phyloP scores from a whole-genome alignment of 2,797 vertebrate species.

The Sphaeramia orbicularis region DNA sequence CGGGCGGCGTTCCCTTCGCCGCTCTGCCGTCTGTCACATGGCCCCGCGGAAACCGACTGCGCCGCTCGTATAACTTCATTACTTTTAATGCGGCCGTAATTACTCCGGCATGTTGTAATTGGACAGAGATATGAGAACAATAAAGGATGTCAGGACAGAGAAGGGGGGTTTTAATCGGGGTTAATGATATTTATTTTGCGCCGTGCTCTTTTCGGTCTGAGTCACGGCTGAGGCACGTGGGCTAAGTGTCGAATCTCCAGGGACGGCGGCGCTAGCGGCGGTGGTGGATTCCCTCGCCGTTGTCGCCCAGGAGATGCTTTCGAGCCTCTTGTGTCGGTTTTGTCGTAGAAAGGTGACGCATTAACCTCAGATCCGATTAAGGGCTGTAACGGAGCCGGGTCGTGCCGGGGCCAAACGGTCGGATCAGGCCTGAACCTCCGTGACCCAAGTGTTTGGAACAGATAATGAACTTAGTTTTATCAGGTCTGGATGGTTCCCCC shows the following conservation, averaged over 20 bases:
- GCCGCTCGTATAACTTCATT: slow-evolving; percentile 86
- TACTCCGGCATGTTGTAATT: slow-evolving; percentile 83
- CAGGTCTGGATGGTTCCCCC: too few species aligned
- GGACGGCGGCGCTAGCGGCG: slow-evolving; percentile 33
- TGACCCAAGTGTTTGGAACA: too few species aligned
- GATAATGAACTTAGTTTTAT: too few species aligned
- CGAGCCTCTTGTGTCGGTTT: slow-evolving; percentile 50
- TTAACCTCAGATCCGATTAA: slow-evolving; percentile 78
- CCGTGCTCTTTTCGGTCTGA: slow-evolving; percentile 58
- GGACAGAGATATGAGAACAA: slow-evolving; percentile 81
- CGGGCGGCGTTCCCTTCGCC: slow-evolving; percentile 35
- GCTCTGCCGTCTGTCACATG: slow-evolving; percentile 65
- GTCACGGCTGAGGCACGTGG: slow-evolving; percentile 60
- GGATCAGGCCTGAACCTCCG: too few species aligned
- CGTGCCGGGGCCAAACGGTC: too few species aligned
- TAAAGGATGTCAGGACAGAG: slow-evolving; percentile 80
- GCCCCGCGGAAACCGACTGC: slow-evolving; percentile 75
- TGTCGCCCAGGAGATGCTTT: slow-evolving; percentile 25
- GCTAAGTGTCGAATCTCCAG: slow-evolving; percentile 64
- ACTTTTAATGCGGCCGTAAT: slow-evolving; percentile 87
- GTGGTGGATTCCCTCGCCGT: slow-evolving; percentile 36
- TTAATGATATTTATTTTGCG: slow-evolving; percentile 83
- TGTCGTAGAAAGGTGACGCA: slow-evolving; percentile 66
- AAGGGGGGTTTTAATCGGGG: slow-evolving; percentile 82
- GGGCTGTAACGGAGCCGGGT: slow-evolving; percentile 64